Conservation (phyloP, 2,888 invertebrate genomes). For the Melinopterus prodromus region DNA sequence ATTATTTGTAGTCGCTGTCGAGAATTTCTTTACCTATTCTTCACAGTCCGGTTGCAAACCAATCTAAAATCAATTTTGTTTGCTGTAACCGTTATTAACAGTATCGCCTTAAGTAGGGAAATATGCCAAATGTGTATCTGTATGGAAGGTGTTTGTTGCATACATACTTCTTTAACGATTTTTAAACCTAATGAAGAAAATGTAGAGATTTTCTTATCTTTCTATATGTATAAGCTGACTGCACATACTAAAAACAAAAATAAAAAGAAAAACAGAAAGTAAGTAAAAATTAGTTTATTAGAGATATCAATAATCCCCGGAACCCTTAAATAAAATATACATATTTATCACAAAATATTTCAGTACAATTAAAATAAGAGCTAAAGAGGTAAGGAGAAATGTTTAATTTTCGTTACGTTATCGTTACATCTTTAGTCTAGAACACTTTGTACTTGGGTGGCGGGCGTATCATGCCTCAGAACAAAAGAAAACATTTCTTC, state of each 20-base stretch:
- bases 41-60: too few relatives aligned
- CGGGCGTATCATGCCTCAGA: neutral
- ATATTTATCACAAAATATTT: slow-evolving; percentile 61
- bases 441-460: slow-evolving; percentile 20
- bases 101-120: too few relatives aligned
- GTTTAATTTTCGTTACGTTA: slow-evolving; percentile 19
- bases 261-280: slow-evolving; percentile 13
- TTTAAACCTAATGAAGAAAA: neutral
- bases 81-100: too few relatives aligned
- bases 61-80: too few relatives aligned
- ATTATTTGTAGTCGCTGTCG: too few relatives aligned
- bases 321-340: slow-evolving; percentile 47
- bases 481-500: slow-evolving; percentile 16
- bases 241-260: too few relatives aligned
- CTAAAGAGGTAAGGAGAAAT: slow-evolving; percentile 30
- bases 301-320: slow-evolving; percentile 57
- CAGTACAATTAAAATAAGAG: slow-evolving; percentile 55
- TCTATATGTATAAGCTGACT: too few relatives aligned
- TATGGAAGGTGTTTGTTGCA: too few relatives aligned
- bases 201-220: too few relatives aligned
- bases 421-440: slow-evolving; percentile 9
- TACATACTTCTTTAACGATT: neutral
- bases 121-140: too few relatives aligned
- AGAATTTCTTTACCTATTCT: too few relatives aligned
- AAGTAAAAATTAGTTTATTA: slow-evolving; percentile 56